A percentile compares a stretch with the other conserved stretches of the same genome.
These are phyloP conservation scores for Ariopsis seemanni DNA, from an alignment of 2,113 vertebrate genomes.

Conservation along the genomic window DNA sequence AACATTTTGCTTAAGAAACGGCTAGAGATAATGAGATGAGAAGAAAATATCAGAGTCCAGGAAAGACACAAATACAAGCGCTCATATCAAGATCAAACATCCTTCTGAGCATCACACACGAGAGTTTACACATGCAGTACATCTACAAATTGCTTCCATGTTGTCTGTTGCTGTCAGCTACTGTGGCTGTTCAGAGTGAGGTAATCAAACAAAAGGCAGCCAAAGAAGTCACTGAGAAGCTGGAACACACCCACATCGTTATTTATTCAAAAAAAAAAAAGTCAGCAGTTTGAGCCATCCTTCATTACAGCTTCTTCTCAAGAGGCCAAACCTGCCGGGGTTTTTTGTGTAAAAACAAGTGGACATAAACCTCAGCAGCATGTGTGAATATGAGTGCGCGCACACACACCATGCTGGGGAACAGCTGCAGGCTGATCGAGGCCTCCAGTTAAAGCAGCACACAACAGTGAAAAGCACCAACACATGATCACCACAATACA, in stretches of 20 bases:
- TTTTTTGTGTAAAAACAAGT: neutral
- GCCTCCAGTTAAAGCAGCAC: neutral
- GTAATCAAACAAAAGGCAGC: neutral
- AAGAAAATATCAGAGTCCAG: neutral
- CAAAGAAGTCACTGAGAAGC: neutral
- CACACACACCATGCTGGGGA: neutral
- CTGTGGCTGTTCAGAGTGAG: neutral
- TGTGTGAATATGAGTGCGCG: neutral
- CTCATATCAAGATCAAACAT: neutral
- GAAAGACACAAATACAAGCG: neutral
- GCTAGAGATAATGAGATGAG: too few relatives aligned
- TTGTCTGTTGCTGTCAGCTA: neutral
- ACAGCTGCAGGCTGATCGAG: neutral
- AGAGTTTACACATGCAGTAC: neutral
- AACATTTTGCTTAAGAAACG: neutral
- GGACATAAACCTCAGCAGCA: neutral
- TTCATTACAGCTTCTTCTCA: neutral
- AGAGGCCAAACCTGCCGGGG: neutral
- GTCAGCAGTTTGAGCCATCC: neutral
- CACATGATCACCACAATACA: neutral
- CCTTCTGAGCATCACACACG: neutral
- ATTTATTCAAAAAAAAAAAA: neutral
- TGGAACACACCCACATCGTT: neutral
- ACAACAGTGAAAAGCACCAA: neutral
- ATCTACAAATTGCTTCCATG: neutral